phyloP scores from a whole-genome alignment of 23 tunicate species.

The Trididemnum clinides region DNA sequence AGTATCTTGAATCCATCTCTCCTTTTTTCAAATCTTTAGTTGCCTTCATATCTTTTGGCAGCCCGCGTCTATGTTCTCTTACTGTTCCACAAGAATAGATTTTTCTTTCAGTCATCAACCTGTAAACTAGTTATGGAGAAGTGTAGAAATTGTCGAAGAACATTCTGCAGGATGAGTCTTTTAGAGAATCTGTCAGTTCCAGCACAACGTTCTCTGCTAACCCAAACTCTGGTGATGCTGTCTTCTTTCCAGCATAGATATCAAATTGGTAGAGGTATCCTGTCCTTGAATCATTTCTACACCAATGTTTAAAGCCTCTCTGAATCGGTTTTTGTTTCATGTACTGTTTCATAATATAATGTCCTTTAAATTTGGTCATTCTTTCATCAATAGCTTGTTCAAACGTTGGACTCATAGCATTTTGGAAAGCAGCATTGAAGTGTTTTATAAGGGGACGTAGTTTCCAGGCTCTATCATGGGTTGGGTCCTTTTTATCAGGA shows the following conservation, averaged over 20 bases:
- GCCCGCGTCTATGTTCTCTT: background rate
- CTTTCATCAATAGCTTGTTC: too few relatives aligned
- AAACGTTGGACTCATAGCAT: too few relatives aligned
- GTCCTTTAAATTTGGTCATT: too few relatives aligned
- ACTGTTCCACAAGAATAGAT: slow-evolving; percentile 12
- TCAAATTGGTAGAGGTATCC: slow-evolving; percentile 18
- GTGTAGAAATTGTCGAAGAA: slow-evolving; percentile 18
- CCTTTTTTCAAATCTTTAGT: background rate
- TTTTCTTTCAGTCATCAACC: slow-evolving; percentile 19
- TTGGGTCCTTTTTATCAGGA: too few relatives aligned
- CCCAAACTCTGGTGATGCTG: background rate
- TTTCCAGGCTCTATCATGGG: too few relatives aligned
- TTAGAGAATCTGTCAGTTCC: background rate
- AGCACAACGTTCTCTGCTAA: slow-evolving; percentile 3
- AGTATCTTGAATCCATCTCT: slow-evolving; percentile 9
- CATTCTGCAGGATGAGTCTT: background rate
- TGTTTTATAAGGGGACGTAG: too few relatives aligned
- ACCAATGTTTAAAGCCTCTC: slow-evolving; percentile 11
- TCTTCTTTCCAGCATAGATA: background rate
- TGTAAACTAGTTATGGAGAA: background rate
- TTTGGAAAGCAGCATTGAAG: too few relatives aligned
- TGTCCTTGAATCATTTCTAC: slow-evolving; percentile 1
- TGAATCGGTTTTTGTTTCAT: too few relatives aligned
- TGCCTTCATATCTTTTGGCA: background rate
- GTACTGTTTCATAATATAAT: too few relatives aligned